Evolutionary conservation across 2,888 invertebrate species (phyloP).

Genomic region (Aradus depressus): DNA sequence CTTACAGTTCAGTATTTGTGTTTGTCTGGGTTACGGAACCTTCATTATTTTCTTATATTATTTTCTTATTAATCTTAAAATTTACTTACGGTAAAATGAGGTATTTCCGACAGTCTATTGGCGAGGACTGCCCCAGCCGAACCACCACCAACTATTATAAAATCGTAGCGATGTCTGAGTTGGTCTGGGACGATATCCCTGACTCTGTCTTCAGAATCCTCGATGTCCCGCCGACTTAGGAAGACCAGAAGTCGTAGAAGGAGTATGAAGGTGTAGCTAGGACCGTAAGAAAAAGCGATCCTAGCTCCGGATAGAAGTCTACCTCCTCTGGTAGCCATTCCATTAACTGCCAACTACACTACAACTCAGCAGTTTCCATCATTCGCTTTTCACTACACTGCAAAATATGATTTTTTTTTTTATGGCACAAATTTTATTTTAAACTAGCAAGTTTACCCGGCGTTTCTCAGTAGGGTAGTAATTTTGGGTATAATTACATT

Average conservation of each 20-base stretch:
- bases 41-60: background rate
- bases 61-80: background rate
- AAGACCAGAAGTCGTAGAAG: constrained; percentile 52
- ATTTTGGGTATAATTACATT: too few species aligned
- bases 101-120: constrained; percentile 60
- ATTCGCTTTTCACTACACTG: too few species aligned
- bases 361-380: too few species aligned
- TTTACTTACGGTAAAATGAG: constrained; percentile 45
- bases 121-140: constrained; percentile 73
- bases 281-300: constrained; percentile 52
- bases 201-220: constrained; percentile 51
- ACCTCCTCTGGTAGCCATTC: constrained; percentile 17
- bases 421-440: too few species aligned
- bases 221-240: constrained; percentile 56
- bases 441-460: too few species aligned
- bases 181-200: constrained; percentile 45
- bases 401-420: too few species aligned
- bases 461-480: too few species aligned
- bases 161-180: constrained; percentile 57
- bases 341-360: background rate
- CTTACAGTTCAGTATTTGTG: too few species aligned
- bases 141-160: constrained; percentile 69
- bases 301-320: constrained; percentile 38
- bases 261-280: constrained; percentile 52
- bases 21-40: too few species aligned